phyloP scores from a whole-genome alignment of 2,113 vertebrate genomes.

The Colius striatus region DNA sequence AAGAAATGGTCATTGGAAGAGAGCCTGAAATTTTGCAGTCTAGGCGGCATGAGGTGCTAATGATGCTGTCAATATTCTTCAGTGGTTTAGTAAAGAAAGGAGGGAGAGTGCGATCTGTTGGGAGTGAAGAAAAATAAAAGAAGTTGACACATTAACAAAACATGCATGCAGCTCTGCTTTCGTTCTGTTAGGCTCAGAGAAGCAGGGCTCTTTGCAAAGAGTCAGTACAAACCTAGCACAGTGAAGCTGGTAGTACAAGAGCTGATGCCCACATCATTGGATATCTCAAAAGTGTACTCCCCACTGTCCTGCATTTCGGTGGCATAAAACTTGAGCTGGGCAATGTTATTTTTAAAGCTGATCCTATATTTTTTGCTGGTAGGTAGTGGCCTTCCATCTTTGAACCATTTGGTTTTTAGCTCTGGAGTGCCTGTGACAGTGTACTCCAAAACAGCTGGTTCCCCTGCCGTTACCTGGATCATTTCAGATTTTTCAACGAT shows the following conservation, averaged over 20 bases:
- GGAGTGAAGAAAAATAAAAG: constrained; percentile 66
- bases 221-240: constrained; percentile 88
- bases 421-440: constrained; percentile 93
- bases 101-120: constrained; percentile 93
- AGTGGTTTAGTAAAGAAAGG: constrained; percentile 93
- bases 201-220: not conserved
- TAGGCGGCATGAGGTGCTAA: constrained; percentile 80
- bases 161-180: not conserved
- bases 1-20: constrained; percentile 89
- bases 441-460: constrained; percentile 91
- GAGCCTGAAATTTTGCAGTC: constrained; percentile 96
- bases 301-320: constrained; percentile 90
- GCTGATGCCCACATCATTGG: constrained; percentile 93
- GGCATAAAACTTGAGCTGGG: constrained; percentile 91
- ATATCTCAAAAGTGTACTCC: constrained; percentile 92
- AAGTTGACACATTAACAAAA: constrained; percentile 10
- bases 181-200: not conserved
- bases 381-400: constrained; percentile 88
- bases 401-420: constrained; percentile 96
- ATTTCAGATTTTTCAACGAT: constrained; percentile 90
- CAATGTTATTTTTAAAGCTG: constrained; percentile 90
- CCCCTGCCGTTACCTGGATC: constrained; percentile 94
- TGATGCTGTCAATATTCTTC: constrained; percentile 87
- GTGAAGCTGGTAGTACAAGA: constrained; percentile 90
- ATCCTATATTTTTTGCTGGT: constrained; percentile 94